These are phyloP conservation scores for Brachionus paranguensis DNA, from an alignment of 1,140 invertebrate species.

Conservation along the genomic window DNA sequence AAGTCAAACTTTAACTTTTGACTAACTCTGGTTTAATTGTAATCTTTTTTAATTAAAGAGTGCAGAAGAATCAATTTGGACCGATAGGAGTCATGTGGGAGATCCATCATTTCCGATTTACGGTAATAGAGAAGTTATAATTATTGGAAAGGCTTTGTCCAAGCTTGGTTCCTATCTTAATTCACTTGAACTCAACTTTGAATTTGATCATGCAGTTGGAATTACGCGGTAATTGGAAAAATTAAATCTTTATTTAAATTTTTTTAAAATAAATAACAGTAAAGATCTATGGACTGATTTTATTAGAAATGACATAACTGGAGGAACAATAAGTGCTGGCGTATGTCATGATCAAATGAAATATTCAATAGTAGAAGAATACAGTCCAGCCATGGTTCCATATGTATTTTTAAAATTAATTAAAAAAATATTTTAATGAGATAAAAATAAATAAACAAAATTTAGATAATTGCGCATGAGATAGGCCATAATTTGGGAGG, in stretches of 20 bases:
- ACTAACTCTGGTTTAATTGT: background rate
- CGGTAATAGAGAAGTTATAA: background rate
- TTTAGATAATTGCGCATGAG: background rate
- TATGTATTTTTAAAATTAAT: background rate
- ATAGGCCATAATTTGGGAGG: slow-evolving; percentile 1
- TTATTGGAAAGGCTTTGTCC: background rate
- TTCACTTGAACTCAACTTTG: background rate
- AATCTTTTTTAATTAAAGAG: background rate
- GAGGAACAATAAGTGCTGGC: background rate
- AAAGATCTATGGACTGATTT: background rate
- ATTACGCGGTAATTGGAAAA: background rate
- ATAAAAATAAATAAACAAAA: background rate
- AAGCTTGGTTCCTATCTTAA: background rate
- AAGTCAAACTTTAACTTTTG: background rate
- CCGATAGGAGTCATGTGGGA: background rate
- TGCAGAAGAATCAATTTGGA: background rate
- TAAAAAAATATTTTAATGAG: background rate
- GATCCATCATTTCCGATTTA: background rate
- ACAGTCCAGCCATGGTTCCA: background rate
- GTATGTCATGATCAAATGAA: background rate
- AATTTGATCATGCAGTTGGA: background rate
- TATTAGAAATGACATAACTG: background rate
- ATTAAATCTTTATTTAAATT: background rate
- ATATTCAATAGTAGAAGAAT: background rate
- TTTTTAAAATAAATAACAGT: background rate